Evolutionary conservation across 2,113 vertebrate genomes (phyloP).

Genomic region (Odontophorus gujanensis): DNA sequence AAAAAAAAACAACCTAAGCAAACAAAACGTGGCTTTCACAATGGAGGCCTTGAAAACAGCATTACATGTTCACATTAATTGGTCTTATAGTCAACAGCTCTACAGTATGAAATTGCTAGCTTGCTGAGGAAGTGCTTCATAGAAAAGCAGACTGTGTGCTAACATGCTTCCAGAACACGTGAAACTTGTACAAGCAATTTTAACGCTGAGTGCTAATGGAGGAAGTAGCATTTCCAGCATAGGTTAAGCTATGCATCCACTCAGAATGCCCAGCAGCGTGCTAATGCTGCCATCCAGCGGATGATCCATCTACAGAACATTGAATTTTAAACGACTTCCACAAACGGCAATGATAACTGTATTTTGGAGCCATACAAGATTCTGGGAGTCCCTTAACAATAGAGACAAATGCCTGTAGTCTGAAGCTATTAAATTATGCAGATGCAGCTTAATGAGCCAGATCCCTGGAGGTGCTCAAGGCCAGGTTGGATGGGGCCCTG

Average conservation of each 20-base stretch:
- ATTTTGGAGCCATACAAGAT: neutral
- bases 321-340: neutral
- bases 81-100: neutral
- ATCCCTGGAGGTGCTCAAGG: neutral
- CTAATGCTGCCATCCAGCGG: constrained; percentile 69
- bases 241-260: fast-evolving
- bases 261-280: neutral
- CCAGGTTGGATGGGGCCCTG: too few species aligned
- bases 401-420: neutral
- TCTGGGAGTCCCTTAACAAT: neutral
- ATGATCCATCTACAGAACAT: neutral
- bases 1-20: neutral
- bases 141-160: neutral
- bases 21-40: neutral
- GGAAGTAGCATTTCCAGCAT: neutral
- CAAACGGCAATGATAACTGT: neutral
- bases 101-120: neutral
- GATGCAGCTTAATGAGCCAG: neutral
- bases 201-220: neutral
- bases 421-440: neutral
- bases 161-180: neutral
- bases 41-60: neutral
- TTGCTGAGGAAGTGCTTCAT: neutral
- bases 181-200: neutral
- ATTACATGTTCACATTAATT: fast-evolving